Conservation (phyloP, 2,113 vertebrate species). For the Oncorhynchus gorbuscha region DNA sequence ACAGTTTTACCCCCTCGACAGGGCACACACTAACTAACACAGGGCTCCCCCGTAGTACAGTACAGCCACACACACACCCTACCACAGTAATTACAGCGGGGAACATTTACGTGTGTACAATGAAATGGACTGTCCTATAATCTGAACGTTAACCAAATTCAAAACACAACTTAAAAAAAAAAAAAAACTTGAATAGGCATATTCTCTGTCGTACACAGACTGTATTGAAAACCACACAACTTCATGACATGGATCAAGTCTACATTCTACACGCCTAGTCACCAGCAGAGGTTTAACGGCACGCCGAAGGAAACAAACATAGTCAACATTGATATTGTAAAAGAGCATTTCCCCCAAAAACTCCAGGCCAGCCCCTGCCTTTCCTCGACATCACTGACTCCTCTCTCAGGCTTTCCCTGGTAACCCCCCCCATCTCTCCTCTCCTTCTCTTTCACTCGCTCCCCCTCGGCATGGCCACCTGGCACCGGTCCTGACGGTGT, state of each 20-base stretch:
- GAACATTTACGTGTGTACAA: not conserved
- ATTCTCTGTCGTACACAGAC: too few species aligned
- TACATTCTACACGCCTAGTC: not conserved
- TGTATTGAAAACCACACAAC: too few species aligned
- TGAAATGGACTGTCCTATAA: not conserved
- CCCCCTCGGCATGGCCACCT: conserved; percentile 59
- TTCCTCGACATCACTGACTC: not conserved
- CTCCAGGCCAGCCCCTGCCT: not conserved
- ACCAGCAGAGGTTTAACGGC: not conserved
- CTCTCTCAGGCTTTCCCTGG: conserved; percentile 24
- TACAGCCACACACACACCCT: not conserved
- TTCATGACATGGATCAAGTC: too few species aligned
- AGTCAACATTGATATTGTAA: not conserved
- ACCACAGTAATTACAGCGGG: not conserved
- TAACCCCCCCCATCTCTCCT: conserved; percentile 16
- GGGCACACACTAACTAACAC: conserved; percentile 10
- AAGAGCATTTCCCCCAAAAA: not conserved
- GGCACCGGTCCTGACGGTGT: conserved; percentile 58
- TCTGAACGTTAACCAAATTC: too few species aligned
- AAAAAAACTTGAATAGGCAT: too few species aligned
- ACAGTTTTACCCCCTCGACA: not conserved
- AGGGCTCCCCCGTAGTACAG: not conserved
- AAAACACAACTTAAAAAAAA: too few species aligned
- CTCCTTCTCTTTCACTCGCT: not conserved
- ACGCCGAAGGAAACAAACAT: not conserved